phyloP scores from a whole-genome alignment of 2,888 invertebrate species.

The Cacoxenus indagator region DNA sequence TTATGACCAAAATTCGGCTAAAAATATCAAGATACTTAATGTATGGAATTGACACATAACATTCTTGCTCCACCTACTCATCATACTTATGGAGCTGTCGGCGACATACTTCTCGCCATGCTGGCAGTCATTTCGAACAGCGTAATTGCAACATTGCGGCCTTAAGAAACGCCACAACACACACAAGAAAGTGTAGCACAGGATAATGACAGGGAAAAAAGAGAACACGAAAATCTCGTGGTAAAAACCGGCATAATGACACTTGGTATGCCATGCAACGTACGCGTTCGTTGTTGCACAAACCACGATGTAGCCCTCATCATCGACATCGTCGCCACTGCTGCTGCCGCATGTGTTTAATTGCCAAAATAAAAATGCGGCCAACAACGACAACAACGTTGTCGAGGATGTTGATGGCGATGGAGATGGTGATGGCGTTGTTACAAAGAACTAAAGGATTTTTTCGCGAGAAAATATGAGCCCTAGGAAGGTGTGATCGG shows the following conservation, averaged over 20 bases:
- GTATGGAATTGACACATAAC: background rate
- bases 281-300: slow-evolving; percentile 25
- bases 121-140: background rate
- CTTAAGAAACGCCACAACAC: background rate
- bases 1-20: too few species aligned
- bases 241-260: slow-evolving; percentile 63
- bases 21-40: too few species aligned
- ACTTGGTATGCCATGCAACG: slow-evolving; percentile 69
- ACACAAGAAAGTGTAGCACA: slow-evolving; percentile 26
- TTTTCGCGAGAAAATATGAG: background rate
- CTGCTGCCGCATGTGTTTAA: slow-evolving; percentile 67
- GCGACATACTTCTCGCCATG: slow-evolving; percentile 1
- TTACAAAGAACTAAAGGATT: background rate
- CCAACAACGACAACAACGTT: background rate
- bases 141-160: slow-evolving; percentile 60
- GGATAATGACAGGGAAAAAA: slow-evolving; percentile 52
- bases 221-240: slow-evolving; percentile 27
- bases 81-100: background rate
- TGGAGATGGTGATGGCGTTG: background rate
- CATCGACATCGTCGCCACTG: background rate
- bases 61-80: background rate
- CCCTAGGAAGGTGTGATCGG: background rate
- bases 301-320: background rate
- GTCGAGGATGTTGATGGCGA: too few species aligned
- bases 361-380: slow-evolving; percentile 61